phyloP scores from a whole-genome alignment of 2,888 invertebrate species.

The Ormia ochracea region DNA sequence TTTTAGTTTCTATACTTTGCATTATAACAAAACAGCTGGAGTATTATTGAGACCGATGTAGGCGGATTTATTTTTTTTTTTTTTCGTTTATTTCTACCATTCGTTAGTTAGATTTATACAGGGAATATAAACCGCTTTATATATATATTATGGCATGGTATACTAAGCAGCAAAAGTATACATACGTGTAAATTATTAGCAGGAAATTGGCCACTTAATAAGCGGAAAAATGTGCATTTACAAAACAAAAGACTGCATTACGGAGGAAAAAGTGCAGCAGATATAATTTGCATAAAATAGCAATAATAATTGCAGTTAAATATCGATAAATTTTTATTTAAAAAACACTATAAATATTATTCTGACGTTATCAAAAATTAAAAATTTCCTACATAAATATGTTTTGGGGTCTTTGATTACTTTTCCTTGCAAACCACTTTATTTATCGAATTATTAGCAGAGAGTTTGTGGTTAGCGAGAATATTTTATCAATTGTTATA shows the following conservation, averaged over 20 bases:
- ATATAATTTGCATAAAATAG: conserved; percentile 50
- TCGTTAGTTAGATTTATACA: neutral
- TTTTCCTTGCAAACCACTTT: too few relatives aligned
- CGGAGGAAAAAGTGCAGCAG: neutral
- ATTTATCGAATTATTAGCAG: too few relatives aligned
- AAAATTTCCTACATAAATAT: neutral
- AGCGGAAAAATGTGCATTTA: conserved; percentile 34
- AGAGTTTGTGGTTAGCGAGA: too few relatives aligned
- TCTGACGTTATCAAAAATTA: neutral
- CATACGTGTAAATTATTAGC: conserved; percentile 48
- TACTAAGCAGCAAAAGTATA: conserved; percentile 8
- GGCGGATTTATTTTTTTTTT: conserved; percentile 26
- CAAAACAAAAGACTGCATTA: neutral
- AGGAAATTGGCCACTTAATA: conserved; percentile 62
- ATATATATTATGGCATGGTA: neutral
- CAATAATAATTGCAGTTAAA: conserved; percentile 25
- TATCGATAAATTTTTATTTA: conserved; percentile 7
- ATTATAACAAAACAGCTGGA: conserved; percentile 34
- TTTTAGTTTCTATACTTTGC: neutral
- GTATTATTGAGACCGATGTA: conserved; percentile 32
- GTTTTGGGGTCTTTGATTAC: too few relatives aligned
- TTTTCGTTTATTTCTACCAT: neutral
- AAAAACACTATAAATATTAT: conserved; percentile 8
- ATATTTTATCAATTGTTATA: too few relatives aligned
- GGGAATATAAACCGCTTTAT: neutral